These are phyloP conservation scores for Pagrus major DNA, from an alignment of 2,113 vertebrate species.

Conservation along the genomic window DNA sequence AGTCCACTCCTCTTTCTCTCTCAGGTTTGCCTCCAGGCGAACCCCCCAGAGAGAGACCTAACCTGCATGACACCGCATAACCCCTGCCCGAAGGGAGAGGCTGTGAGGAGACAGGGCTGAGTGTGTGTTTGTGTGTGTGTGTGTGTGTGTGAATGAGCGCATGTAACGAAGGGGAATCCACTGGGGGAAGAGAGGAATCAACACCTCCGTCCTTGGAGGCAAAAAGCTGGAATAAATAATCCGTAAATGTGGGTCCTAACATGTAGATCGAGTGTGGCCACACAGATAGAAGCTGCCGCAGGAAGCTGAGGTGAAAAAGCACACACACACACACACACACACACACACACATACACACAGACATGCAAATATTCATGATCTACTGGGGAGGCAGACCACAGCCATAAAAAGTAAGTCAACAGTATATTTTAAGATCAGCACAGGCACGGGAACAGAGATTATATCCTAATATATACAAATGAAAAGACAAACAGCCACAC, in stretches of 20 bases:
- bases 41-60: conserved; percentile 66
- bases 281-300: conserved; percentile 53
- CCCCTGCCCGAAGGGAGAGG: conserved; percentile 72
- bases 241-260: conserved; percentile 57
- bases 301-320: conserved; percentile 14
- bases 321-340: conserved; percentile 2
- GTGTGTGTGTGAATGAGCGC: conserved; percentile 28
- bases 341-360: conserved; percentile 2
- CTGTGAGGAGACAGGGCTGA: conserved; percentile 44
- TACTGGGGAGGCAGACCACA: conserved; percentile 41
- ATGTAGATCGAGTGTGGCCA: conserved; percentile 58
- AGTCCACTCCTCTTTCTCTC: conserved; percentile 62
- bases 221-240: conserved; percentile 68
- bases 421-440: conserved; percentile 55
- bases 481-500: conserved; percentile 34
- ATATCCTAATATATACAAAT: conserved; percentile 46
- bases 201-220: conserved; percentile 70
- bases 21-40: conserved; percentile 73
- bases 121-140: conserved; percentile 27
- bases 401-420: conserved; percentile 59
- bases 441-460: conserved; percentile 29
- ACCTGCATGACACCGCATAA: conserved; percentile 78
- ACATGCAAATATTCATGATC: conserved; percentile 39
- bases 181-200: conserved; percentile 66
- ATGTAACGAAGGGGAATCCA: conserved; percentile 63